phyloP scores from a whole-genome alignment of 2,888 invertebrate species.

The Eledona agricola region DNA sequence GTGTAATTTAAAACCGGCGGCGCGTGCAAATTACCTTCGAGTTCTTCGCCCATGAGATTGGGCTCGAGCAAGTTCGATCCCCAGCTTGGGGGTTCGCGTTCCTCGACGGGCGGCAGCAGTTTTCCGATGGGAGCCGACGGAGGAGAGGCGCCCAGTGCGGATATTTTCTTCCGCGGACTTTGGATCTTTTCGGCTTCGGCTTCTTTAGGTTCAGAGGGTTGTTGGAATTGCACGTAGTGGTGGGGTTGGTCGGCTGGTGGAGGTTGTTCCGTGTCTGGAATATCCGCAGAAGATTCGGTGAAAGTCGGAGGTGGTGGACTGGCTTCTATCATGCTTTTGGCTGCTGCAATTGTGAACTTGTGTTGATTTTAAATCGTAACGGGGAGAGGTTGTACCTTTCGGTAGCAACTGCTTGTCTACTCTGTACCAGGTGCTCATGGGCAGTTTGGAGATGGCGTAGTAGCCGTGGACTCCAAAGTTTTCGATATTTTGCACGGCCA shows the following conservation, averaged over 20 bases:
- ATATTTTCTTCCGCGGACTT: constrained; percentile 30
- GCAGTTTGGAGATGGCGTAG: constrained; percentile 63
- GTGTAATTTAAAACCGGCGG: too few relatives aligned
- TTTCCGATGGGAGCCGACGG: constrained; percentile 50
- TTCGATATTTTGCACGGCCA: constrained; percentile 63
- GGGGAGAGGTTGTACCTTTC: too few relatives aligned
- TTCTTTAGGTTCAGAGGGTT: constrained; percentile 11
- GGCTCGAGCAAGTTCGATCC: constrained; percentile 58
- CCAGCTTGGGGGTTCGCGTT: constrained; percentile 56
- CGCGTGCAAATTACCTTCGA: too few relatives aligned
- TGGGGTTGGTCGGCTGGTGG: constrained; percentile 1
- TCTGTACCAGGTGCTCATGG: constrained; percentile 60
- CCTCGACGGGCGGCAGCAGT: constrained; percentile 40
- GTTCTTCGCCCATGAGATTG: constrained; percentile 29
- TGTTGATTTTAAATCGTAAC: too few relatives aligned
- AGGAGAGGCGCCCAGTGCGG: constrained; percentile 42
- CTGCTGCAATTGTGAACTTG: constrained; percentile 17
- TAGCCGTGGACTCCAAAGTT: constrained; percentile 65
- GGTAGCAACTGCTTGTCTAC: constrained; percentile 56
- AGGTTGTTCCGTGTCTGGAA: constrained; percentile 19
- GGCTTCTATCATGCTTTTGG: constrained; percentile 28
- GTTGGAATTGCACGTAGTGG: constrained; percentile 3
- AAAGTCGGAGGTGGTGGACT: constrained; percentile 11
- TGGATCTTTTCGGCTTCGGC: constrained; percentile 37
- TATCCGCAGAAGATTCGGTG: constrained; percentile 5